Evolutionary conservation across 2,113 vertebrate genomes (phyloP).

Genomic region (Leptocoma aspasia): DNA sequence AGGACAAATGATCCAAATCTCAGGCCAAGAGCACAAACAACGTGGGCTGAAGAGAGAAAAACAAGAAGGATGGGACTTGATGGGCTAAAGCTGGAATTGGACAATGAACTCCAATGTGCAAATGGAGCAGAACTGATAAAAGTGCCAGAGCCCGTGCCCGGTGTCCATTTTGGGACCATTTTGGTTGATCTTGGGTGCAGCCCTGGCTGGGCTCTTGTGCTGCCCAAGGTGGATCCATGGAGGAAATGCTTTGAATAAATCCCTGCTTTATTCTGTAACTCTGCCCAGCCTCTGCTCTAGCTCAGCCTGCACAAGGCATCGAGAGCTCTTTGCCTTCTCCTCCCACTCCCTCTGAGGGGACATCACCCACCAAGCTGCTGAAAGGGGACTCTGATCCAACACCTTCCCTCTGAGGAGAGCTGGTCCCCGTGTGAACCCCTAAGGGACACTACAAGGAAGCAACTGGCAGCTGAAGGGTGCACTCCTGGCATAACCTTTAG

Average conservation of each 20-base stretch:
- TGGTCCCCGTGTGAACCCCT: background rate
- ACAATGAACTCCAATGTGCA: background rate
- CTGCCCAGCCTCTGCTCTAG: rapidly evolving
- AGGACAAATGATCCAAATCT: background rate
- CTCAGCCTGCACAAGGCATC: background rate
- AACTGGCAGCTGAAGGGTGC: background rate
- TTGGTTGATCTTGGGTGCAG: background rate
- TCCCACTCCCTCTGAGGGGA: no score
- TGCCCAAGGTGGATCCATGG: background rate
- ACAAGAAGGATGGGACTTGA: background rate
- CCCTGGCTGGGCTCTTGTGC: background rate
- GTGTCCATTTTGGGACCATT: background rate
- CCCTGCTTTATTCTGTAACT: background rate
- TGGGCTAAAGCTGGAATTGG: background rate
- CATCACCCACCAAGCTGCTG: background rate
- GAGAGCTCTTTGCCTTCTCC: background rate
- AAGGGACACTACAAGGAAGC: background rate
- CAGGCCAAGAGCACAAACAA: background rate
- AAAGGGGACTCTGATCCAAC: background rate
- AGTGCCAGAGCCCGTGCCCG: rapidly evolving
- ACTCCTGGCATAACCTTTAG: background rate
- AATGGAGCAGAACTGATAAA: background rate
- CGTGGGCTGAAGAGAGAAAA: background rate
- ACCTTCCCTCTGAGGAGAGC: rapidly evolving
- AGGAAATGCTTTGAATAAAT: background rate